phyloP scores from a whole-genome alignment of 1,140 invertebrate genomes.

The Bombus pyrosoma region DNA sequence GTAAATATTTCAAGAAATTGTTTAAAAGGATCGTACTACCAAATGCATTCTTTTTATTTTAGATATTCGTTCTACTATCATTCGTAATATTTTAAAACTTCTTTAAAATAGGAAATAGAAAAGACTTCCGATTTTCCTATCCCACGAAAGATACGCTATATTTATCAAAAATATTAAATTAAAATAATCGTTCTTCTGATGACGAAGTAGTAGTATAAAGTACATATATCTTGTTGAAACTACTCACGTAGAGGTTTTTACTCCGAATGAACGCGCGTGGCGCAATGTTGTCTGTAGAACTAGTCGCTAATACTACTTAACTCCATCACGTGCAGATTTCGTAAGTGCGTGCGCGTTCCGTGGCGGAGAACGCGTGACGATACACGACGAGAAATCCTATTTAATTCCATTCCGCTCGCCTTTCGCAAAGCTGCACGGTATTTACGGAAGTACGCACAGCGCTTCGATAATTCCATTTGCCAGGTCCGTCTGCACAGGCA shows the following conservation, averaged over 20 bases:
- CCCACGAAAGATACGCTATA: not conserved
- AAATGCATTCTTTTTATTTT: not conserved
- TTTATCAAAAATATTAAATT: not conserved
- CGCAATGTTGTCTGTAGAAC: not conserved
- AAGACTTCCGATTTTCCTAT: not conserved
- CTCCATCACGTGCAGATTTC: constrained; percentile 34
- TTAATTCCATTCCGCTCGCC: constrained; percentile 75
- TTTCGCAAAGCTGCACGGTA: constrained; percentile 67
- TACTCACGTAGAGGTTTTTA: not conserved
- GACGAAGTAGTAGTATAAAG: not conserved
- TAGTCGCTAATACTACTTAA: constrained; percentile 43
- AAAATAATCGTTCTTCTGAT: not conserved
- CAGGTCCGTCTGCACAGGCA: constrained; percentile 38
- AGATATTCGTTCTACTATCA: not conserved
- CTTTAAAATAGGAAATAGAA: not conserved
- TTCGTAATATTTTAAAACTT: not conserved
- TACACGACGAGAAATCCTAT: constrained; percentile 50
- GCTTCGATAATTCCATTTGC: constrained; percentile 62
- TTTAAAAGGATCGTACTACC: not conserved
- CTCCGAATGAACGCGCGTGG: not conserved
- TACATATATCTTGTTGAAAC: not conserved
- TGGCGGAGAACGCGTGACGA: constrained; percentile 1
- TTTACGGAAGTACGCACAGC: constrained; percentile 59
- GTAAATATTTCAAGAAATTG: not conserved
- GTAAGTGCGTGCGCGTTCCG: constrained; percentile 26